Base-by-base conservation (phyloP, 1,140 invertebrate species). In the Drosophila mojavensis region DNA sequence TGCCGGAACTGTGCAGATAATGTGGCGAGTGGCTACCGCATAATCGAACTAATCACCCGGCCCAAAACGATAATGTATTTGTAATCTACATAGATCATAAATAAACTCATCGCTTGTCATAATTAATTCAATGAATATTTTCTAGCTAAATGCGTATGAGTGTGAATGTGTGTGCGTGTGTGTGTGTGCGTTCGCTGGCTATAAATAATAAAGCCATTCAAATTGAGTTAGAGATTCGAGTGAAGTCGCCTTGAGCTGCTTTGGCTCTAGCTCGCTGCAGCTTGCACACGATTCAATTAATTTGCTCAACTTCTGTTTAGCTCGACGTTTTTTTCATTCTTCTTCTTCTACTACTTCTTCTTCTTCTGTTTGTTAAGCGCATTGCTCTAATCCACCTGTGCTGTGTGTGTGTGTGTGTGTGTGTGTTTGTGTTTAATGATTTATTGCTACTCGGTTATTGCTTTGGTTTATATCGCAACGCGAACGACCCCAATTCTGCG, bases 121-220 rank as follows among this genome's bases (percentile, higher is more conserved):
- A 82, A 82, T 86, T 88, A 88, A 88, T 82, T 88, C 79, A 80
- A 88, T 88, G 77, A 88, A 80, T 82, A 47, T 66, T 55, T 62
- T 13, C 33, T 33, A 30, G 28, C 28, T 30, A 30, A 30, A 30
- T 30, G 28, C 5, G 28, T 53, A 39, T 26, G 11, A 45, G 28
- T 55, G 28, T 30, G 20, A 2, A 3, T 24, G 28, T 30, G 28
- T 53, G 51, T 26, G 11, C 45, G 28, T 55, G 36, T 55, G 50
- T 26, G 20, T 24, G 20, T 24, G 28, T 30, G 50, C 5, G 28
- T 30, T 30, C 20, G 28, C 5, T 36, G 0, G 33, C 33, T 15
- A 65, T 65, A 36, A 64, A 70, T 64, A 70, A 64, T 58, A 51
- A 45, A 47, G 33, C 11, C 43, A 7, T 41, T 43, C 54, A 36